A percentile compares a stretch with the other conserved stretches of the same genome.
Conservation (phyloP, 2,113 vertebrate species). For the Pterocles gutturalis region DNA sequence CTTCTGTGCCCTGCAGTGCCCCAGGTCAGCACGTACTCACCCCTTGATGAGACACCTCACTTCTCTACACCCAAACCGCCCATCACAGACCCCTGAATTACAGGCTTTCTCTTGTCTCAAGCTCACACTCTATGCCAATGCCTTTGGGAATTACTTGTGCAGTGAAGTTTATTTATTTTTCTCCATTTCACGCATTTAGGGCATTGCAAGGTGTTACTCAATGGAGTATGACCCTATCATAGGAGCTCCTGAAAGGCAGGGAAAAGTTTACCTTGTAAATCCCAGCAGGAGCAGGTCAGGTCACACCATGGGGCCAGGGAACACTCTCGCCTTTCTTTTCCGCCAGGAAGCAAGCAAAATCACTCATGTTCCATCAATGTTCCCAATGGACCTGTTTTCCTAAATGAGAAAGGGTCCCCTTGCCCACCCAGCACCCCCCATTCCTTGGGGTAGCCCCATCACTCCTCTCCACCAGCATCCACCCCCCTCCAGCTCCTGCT, state of each 20-base stretch:
- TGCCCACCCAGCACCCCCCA: neutral
- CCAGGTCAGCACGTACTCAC: accelerated
- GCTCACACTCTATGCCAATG: neutral
- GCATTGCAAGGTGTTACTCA: neutral
- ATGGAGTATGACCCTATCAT: accelerated
- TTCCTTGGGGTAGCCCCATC: neutral
- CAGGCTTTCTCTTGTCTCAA: neutral
- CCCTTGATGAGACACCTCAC: neutral
- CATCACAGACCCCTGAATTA: neutral
- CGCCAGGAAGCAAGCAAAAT: neutral
- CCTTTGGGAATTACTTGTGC: neutral
- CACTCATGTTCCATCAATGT: neutral
- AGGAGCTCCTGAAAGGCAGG: neutral
- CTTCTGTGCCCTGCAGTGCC: accelerated
- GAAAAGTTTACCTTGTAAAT: neutral
- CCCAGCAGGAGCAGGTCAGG: neutral
- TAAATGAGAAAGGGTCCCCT: neutral
- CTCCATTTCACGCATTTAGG: neutral
- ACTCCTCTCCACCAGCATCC: neutral
- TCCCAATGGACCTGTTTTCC: accelerated
- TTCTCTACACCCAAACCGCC: too few relatives aligned
- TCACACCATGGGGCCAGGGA: neutral
- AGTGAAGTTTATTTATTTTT: neutral
- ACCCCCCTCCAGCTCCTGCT: accelerated
- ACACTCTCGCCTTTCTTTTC: neutral